Evolutionary conservation across 2,797 vertebrate species (phyloP), one percentile per base, ranked within the genome.

Genomic region (Sebastes aleutianus): DNA sequence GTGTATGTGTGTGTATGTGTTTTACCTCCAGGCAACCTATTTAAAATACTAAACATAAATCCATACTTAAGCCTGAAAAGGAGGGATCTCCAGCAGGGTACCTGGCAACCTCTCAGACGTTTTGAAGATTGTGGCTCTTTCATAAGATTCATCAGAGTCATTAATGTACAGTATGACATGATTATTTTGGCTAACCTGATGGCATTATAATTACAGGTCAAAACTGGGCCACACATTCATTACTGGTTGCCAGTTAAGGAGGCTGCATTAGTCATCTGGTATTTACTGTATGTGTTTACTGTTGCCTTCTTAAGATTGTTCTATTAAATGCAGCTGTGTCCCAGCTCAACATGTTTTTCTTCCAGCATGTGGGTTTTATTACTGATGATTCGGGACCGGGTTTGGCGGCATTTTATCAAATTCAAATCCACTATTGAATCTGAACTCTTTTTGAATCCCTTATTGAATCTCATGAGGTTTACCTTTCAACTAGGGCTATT

Each of bases 31-130:
- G 82, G 29, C 64, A 67, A 69, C 63, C 78, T 82, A 26, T 78
- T 87, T 62, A 73, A 56, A 27, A 62, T 13, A 24, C 12, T 4
- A 20, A 72, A 54, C 75, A 63, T 85, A 43, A 3, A 0, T 0
- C 0, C 18, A 39, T 24, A 31, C 14, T 59, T 0, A 3, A 53
- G 67, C 18, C 68, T 73, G 34, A 58, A 70, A 27, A 14, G 3
- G 18, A 24, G 16, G 47, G 27, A 57, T 32, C 22, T 68, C 26
- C 66, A 27, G 67, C 47, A 4, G 56, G 26, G 22, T 4, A 27
- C 31, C 65, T 84, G 77, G 70, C 61, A 77, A 69, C 63, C 57
- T 53, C 14, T 78, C 74, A 54, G 27, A 27, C 10, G 7, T 50
- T 59, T n/a, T 47, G 16, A n/a, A 31, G 39, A 20, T 6, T 71